These are phyloP conservation scores for Gryllus bimaculatus DNA, from an alignment of 1,140 invertebrate species.

Conservation along the genomic window DNA sequence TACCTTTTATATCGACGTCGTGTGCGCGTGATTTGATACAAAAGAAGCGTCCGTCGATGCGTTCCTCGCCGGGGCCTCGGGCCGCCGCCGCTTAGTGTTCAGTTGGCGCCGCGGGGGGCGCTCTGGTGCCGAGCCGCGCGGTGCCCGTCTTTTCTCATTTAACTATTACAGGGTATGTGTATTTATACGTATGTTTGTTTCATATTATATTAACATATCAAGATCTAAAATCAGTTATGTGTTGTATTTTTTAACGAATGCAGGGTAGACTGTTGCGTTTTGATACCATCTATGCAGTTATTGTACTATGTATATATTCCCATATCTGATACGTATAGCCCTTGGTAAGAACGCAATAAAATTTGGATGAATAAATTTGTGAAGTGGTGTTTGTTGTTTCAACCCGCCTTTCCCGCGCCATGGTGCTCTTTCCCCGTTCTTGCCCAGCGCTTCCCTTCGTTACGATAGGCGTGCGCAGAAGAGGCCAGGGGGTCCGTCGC, in stretches of 20 bases:
- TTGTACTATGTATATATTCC: background rate
- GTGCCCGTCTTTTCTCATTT: background rate
- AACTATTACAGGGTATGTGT: background rate
- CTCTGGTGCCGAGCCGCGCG: no score
- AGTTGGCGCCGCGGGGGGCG: background rate
- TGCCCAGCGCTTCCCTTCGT: no score
- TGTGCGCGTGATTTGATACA: background rate
- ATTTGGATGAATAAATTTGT: background rate
- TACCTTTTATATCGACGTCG: background rate
- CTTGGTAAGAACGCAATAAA: background rate
- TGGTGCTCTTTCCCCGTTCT: no score
- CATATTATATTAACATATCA: constrained; percentile 2
- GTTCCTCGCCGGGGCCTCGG: background rate
- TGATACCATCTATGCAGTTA: constrained; percentile 1
- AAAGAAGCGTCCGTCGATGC: background rate
- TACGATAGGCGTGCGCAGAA: no score
- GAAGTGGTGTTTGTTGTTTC: background rate
- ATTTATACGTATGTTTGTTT: constrained; percentile 6
- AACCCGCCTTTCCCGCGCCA: no score
- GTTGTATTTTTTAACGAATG: background rate
- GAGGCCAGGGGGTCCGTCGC: no score
- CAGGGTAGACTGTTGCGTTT: constrained; percentile 3
- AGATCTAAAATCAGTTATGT: background rate
- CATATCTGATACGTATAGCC: background rate
- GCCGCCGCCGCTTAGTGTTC: background rate